Base-by-base conservation (phyloP, 2,113 vertebrate genomes). In the Echinops telfairi region DNA sequence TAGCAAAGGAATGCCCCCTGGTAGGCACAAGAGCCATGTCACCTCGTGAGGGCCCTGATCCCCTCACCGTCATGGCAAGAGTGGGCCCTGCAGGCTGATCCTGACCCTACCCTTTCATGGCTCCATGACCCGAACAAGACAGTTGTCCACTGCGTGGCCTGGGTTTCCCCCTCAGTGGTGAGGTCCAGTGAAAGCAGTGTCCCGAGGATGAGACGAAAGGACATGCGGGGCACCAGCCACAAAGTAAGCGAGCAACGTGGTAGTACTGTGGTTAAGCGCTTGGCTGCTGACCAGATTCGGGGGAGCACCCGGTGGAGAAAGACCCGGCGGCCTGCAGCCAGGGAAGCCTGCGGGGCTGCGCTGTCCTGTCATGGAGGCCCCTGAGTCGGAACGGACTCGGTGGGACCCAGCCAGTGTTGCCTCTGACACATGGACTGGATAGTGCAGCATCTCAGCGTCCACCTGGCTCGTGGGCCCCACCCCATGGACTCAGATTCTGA, bases 151-250 rank as follows among this genome's bases (percentile, higher is more conserved):
- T 8, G 10, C 0, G 4, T 25, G 31, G 40, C 60, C 5, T 2
- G 6, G 38, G 64, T 5, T 2, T 29, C 9, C 23, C 57, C 8
- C n/a, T 33, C 6, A 0, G 1, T 7, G 9, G 16, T 19, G 1
- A 40, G 40, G 40, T 4, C 1, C 1, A 0, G 1, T 14, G 33
- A 76, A 40, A 57, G 40, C 40, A 40, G 40, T 40, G 40, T 40
- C n/a, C 14, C 20, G 27, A 6, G 43, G 36, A 1, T 17, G 29
- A 12, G 47, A 60, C 33, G 23, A 31, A 20, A 2, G 29, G 27
- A 19, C 15, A 17, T 7, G 4, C 1, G 3, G 64, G 6, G 9
- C 23, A 66, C 25, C 64, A 6, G 19, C 8, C 22, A 66, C 64
- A 66, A 3, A 66, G 25, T 66, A 2, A 25, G 23, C 64, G 6